Percentiles rank a stretch among this genome's conserved stretches.
These are phyloP conservation scores for Cerceris ruficornis DNA, from an alignment of 2,888 invertebrate species.

Conservation along the genomic window DNA sequence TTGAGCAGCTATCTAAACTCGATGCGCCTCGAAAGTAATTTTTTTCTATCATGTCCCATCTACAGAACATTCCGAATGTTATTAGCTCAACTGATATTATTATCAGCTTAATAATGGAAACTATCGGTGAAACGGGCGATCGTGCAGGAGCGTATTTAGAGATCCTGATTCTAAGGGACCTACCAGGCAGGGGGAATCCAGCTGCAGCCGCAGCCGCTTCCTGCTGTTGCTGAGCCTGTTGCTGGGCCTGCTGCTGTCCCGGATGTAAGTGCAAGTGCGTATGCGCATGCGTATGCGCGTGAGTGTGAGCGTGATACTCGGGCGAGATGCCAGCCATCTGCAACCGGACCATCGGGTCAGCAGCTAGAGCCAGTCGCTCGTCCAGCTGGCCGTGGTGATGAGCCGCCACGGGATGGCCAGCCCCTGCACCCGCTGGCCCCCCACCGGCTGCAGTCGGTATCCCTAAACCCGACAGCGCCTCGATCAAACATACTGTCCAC, in stretches of 20 bases:
- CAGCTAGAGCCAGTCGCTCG: conserved; percentile 91
- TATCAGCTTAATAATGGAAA: conserved; percentile 7
- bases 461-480: conserved; percentile 80
- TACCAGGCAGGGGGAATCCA: conserved; percentile 82
- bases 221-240: conserved; percentile 85
- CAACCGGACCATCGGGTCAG: conserved; percentile 95
- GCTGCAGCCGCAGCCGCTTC: conserved; percentile 83
- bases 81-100: background rate
- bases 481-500: conserved; percentile 63
- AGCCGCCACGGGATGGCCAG: conserved; percentile 83
- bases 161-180: conserved; percentile 74
- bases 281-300: conserved; percentile 95
- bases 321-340: conserved; percentile 96
- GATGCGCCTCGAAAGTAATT: background rate
- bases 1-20: background rate
- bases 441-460: conserved; percentile 80
- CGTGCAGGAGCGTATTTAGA: conserved; percentile 60
- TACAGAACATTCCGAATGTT: background rate
- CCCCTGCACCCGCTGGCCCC: conserved; percentile 82
- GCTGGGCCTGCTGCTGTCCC: conserved; percentile 87
- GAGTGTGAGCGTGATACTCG: conserved; percentile 96
- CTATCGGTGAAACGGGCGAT: conserved; percentile 49
- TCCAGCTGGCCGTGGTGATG: conserved; percentile 87
- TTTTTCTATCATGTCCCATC: background rate
- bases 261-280: conserved; percentile 94